phyloP scores from a whole-genome alignment of 2,797 vertebrate genomes.

The Gallinago nigripennis region DNA sequence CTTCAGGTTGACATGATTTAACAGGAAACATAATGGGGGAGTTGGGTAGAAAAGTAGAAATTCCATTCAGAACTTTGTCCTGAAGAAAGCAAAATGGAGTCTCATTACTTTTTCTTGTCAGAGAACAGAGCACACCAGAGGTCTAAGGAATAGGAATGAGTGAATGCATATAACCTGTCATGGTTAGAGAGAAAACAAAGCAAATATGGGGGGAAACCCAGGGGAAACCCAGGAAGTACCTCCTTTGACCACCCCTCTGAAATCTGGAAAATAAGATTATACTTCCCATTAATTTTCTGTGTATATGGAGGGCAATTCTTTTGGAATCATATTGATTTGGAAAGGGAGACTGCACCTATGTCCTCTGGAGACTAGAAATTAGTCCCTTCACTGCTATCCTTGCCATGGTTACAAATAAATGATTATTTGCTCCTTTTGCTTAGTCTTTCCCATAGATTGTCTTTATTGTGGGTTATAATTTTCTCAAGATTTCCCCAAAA shows the following conservation, averaged over 20 bases:
- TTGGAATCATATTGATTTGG: neutral
- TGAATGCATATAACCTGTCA: neutral
- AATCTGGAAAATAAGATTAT: neutral
- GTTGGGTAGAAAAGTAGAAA: neutral
- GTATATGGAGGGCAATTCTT: neutral
- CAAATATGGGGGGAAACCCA: neutral
- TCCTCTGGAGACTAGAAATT: neutral
- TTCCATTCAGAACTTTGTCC: neutral
- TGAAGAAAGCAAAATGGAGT: neutral
- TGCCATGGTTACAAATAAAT: neutral
- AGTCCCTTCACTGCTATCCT: neutral
- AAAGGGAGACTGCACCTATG: neutral
- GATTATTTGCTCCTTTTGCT: neutral
- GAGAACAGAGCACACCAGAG: neutral
- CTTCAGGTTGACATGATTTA: neutral
- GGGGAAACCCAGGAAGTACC: neutral
- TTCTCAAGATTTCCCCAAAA: neutral
- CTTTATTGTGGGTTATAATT: neutral
- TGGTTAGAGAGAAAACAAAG: neutral
- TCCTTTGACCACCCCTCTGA: neutral
- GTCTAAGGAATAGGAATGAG: neutral
- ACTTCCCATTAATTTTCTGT: neutral
- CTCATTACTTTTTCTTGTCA: neutral
- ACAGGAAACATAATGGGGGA: neutral
- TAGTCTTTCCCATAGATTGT: neutral